phyloP scores from a whole-genome alignment of 2,113 vertebrate genomes.

The Arothron firmamentum region DNA sequence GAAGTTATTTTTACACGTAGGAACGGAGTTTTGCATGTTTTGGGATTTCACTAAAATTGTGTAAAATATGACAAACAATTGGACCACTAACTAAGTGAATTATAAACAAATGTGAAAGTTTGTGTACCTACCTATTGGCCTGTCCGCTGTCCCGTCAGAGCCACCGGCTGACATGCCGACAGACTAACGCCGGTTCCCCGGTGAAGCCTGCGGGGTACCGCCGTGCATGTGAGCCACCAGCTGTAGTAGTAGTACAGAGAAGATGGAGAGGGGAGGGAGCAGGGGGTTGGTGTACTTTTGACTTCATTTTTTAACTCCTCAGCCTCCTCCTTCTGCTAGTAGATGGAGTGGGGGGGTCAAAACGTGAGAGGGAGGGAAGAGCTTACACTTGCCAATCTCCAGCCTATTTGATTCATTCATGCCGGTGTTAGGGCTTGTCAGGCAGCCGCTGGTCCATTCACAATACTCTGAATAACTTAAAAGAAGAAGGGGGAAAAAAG shows the following conservation, averaged over 20 bases:
- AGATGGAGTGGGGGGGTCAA: not conserved
- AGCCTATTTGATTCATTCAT: constrained; percentile 40
- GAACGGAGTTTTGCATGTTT: not conserved
- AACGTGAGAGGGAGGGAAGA: not conserved
- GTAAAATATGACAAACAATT: not conserved
- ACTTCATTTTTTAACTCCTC: constrained; percentile 53
- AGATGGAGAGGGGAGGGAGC: constrained; percentile 29
- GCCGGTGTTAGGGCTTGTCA: not conserved
- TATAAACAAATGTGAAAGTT: not conserved
- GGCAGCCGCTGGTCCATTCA: constrained; percentile 10
- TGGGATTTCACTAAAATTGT: not conserved
- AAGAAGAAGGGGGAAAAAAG: not conserved
- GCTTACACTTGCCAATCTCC: constrained; percentile 5
- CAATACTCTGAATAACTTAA: not conserved
- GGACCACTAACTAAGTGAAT: not conserved
- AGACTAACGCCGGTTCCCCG: constrained; percentile 41
- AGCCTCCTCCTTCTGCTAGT: constrained; percentile 25
- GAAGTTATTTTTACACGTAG: not conserved
- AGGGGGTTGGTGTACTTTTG: constrained; percentile 52
- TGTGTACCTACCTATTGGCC: constrained; percentile 38
- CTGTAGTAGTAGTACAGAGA: constrained; percentile 37
- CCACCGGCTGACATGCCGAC: constrained; percentile 59
- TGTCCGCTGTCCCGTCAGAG: constrained; percentile 38
- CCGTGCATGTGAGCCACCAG: constrained; percentile 48
- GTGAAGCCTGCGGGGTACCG: constrained; percentile 37